These are phyloP conservation scores for Morpho achilles DNA, from an alignment of 2,888 invertebrate species.

Conservation along the genomic window DNA sequence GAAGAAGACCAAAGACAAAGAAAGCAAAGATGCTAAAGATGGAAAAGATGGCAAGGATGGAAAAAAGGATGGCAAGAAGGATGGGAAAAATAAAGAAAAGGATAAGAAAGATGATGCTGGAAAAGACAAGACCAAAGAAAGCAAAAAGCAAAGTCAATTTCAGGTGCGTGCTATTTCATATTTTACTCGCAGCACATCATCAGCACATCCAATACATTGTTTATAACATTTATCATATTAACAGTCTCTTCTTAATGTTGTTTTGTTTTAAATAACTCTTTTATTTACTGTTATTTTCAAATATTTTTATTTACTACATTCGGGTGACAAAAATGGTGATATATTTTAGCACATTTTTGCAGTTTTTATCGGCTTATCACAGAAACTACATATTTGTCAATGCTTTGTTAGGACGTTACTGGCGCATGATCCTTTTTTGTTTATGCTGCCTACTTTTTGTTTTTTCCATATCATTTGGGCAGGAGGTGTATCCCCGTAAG, in stretches of 20 bases:
- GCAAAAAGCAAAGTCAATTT: constrained; percentile 83
- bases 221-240: constrained; percentile 43
- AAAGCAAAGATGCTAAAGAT: constrained; percentile 84
- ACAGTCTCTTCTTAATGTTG: constrained; percentile 61
- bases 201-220: constrained; percentile 71
- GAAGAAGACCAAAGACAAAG: constrained; percentile 81
- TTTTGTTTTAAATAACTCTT: constrained; percentile 63
- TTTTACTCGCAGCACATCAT: constrained; percentile 31
- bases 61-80: constrained; percentile 78
- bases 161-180: constrained; percentile 70
- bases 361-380: constrained; percentile 44
- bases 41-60: constrained; percentile 71
- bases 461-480: constrained; percentile 80
- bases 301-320: too few species aligned
- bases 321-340: too few species aligned
- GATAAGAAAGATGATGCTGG: constrained; percentile 80
- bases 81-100: constrained; percentile 79
- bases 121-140: constrained; percentile 80
- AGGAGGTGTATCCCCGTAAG: constrained; percentile 90
- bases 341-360: constrained; percentile 45
- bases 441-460: constrained; percentile 78
- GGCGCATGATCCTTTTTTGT: constrained; percentile 74
- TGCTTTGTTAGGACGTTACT: constrained; percentile 58
- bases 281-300: constrained; percentile 42
- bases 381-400: constrained; percentile 36